Percentiles rank a stretch among this genome's conserved stretches.
Conservation (phyloP, 2,797 vertebrate species). For the Heterohyrax brucei region DNA sequence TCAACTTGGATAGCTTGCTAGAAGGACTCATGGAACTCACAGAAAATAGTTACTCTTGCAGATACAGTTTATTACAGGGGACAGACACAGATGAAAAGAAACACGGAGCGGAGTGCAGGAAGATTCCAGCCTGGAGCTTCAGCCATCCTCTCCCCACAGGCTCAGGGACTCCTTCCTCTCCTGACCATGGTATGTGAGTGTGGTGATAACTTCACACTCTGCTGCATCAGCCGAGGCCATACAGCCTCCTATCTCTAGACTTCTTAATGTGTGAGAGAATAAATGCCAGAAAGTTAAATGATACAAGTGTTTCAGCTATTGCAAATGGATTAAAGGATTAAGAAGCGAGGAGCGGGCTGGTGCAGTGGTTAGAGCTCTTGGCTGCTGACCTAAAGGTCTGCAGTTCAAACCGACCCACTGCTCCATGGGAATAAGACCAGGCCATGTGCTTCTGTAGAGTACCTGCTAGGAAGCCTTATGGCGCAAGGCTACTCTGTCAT, state of each 20-base stretch:
- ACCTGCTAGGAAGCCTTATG: no score
- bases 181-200: not conserved
- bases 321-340: no score
- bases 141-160: not conserved
- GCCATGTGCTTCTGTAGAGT: no score
- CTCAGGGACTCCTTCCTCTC: not conserved
- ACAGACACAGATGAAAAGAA: not conserved
- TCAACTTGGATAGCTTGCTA: not conserved
- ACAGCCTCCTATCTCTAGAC: not conserved
- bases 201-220: not conserved
- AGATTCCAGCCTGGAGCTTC: no score
- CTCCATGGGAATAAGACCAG: no score
- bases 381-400: no score
- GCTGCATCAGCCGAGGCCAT: no score
- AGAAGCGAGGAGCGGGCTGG: no score
- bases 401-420: no score
- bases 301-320: not conserved
- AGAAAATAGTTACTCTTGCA: not conserved
- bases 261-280: not conserved
- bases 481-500: no score
- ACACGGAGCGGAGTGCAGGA: not conserved
- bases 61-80: not conserved
- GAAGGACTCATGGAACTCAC: not conserved
- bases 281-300: not conserved
- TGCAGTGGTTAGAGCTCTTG: no score